Evolutionary conservation across 2,888 invertebrate species (phyloP).

Genomic region (Tinea pellionella): DNA sequence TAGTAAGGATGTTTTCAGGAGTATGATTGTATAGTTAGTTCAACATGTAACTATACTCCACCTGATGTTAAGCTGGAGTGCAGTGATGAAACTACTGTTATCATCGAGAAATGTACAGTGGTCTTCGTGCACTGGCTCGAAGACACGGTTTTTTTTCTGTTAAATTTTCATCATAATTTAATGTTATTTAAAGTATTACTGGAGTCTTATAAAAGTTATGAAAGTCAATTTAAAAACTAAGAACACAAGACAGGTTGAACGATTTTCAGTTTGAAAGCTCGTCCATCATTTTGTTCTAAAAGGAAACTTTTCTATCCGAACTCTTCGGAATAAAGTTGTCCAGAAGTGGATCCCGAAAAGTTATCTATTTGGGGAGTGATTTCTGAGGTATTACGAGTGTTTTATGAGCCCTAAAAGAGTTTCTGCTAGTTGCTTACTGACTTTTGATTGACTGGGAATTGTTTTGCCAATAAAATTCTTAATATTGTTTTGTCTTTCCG

Average conservation of each 20-base stretch:
- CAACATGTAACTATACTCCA: too few species aligned
- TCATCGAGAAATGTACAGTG: too few species aligned
- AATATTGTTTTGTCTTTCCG: background rate
- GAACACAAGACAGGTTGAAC: background rate
- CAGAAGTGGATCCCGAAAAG: constrained; percentile 1
- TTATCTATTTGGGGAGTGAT: constrained; percentile 11
- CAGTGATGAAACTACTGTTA: too few species aligned
- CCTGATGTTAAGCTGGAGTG: too few species aligned
- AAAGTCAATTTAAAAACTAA: background rate
- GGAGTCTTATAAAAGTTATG: too few species aligned
- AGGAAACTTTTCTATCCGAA: background rate
- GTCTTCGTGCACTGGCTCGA: too few species aligned
- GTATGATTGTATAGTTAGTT: too few species aligned
- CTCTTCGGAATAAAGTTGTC: constrained; percentile 4
- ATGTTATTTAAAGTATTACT: too few species aligned
- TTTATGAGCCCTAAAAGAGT: constrained; percentile 7
- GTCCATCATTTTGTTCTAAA: constrained; percentile 6
- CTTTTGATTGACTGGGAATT: background rate
- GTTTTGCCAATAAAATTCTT: background rate
- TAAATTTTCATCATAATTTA: too few species aligned
- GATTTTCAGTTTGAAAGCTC: background rate
- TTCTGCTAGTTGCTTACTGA: background rate
- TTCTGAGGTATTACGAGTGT: constrained; percentile 7
- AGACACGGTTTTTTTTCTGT: too few species aligned
- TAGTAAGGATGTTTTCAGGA: too few species aligned